Conservation (phyloP, 2,888 invertebrate genomes). For the Electrophaes corylata region DNA sequence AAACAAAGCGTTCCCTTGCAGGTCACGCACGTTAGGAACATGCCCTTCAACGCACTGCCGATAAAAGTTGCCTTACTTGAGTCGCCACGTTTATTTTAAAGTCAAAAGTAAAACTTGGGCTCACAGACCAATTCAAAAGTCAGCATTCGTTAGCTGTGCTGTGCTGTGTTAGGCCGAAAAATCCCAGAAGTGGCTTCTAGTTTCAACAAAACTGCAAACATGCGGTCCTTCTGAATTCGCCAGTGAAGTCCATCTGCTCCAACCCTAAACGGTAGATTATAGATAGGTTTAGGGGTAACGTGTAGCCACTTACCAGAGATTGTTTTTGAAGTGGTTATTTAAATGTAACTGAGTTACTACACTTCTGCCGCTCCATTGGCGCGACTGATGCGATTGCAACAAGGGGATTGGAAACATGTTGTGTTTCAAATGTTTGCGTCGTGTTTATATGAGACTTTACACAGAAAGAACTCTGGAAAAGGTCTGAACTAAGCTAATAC, state of each 20-base stretch:
- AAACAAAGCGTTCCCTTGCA: no score
- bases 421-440: constrained; percentile 4
- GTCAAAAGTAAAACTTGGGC: no score
- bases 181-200: neutral
- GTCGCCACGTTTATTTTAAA: no score
- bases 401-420: constrained; percentile 25
- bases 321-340: constrained; percentile 72
- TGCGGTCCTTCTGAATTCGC: neutral
- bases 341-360: constrained; percentile 57
- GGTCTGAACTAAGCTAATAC: no score
- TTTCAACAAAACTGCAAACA: neutral
- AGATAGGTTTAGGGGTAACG: constrained; percentile 34
- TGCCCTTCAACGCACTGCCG: no score
- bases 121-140: no score
- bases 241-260: constrained; percentile 11
- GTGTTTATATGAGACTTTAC: neutral
- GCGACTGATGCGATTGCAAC: constrained; percentile 28
- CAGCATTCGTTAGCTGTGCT: no score
- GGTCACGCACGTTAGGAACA: no score
- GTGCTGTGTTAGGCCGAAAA: no score
- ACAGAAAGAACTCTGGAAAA: neutral
- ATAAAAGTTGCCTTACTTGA: no score
- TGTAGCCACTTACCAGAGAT: constrained; percentile 59
- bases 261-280: constrained; percentile 43
- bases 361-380: constrained; percentile 32